A percentile compares a stretch with the other conserved stretches of the same genome.
phyloP scores from a whole-genome alignment of 2,888 invertebrate genomes.

The Scaptomyza reducta region DNA sequence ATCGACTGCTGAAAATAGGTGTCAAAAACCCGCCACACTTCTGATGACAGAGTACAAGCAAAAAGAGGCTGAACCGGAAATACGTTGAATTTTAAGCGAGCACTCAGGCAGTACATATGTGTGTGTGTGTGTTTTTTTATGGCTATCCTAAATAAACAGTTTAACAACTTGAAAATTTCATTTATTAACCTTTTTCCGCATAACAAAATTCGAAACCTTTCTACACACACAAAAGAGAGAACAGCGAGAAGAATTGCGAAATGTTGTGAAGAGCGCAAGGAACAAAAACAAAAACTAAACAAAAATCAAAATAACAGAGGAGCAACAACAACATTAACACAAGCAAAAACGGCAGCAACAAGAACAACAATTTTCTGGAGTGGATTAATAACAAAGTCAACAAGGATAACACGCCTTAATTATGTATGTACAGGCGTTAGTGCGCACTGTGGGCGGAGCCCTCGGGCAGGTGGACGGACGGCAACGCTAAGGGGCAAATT shows the following conservation, averaged over 20 bases:
- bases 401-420: constrained; percentile 74
- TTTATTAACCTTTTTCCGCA: constrained; percentile 73
- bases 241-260: constrained; percentile 23
- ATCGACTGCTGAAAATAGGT: background rate
- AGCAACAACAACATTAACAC: constrained; percentile 40
- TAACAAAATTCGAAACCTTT: constrained; percentile 68
- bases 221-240: constrained; percentile 3
- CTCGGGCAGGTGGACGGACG: constrained; percentile 29
- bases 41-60: constrained; percentile 5
- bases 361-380: constrained; percentile 60
- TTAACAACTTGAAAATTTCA: constrained; percentile 74
- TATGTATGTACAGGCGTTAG: constrained; percentile 70
- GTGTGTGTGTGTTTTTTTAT: constrained; percentile 9
- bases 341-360: constrained; percentile 12
- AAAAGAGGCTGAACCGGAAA: constrained; percentile 47
- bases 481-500: constrained; percentile 36
- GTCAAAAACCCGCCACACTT: background rate
- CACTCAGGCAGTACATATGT: constrained; percentile 18
- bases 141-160: constrained; percentile 72
- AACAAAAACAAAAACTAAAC: background rate
- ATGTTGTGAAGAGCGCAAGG: constrained; percentile 17
- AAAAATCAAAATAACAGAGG: constrained; percentile 22
- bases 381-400: constrained; percentile 73
- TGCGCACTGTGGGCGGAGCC: constrained; percentile 42
- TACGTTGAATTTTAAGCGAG: constrained; percentile 29